These are phyloP conservation scores for Holothuria glaberrima DNA, from an alignment of 35 echinoderm and acorn worm genomes.

Conservation along the genomic window DNA sequence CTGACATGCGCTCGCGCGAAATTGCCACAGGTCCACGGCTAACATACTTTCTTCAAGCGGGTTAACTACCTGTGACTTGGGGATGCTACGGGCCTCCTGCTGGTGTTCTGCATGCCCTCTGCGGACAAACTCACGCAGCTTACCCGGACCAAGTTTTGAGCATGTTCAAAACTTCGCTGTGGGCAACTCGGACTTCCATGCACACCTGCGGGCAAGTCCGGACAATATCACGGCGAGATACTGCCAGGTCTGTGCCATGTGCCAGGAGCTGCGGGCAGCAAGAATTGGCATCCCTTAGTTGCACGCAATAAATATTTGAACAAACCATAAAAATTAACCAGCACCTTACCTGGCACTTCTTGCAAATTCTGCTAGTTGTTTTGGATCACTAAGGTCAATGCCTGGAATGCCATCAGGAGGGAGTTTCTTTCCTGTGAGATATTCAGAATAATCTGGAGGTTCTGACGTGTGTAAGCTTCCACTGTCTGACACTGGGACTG, in stretches of 20 bases:
- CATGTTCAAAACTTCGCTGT: too few relatives aligned
- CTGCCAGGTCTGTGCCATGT: not conserved
- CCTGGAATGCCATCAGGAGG: slow-evolving; percentile 97
- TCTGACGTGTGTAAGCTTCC: slow-evolving; percentile 47
- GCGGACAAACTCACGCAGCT: too few relatives aligned
- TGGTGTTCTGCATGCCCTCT: too few relatives aligned
- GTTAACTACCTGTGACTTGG: too few relatives aligned
- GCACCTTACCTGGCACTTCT: slow-evolving; percentile 67
- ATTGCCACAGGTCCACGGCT: too few relatives aligned
- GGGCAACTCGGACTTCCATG: too few relatives aligned
- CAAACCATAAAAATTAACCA: not conserved
- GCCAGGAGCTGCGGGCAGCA: not conserved
- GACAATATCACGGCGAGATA: not conserved
- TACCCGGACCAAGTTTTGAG: too few relatives aligned
- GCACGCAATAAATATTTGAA: not conserved
- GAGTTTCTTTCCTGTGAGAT: slow-evolving; percentile 97
- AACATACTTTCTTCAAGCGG: too few relatives aligned
- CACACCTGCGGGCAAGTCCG: not conserved
- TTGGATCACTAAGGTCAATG: slow-evolving; percentile 97
- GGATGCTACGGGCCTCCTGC: too few relatives aligned
- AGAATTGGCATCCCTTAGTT: not conserved
- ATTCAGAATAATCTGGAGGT: slow-evolving; percentile 97
- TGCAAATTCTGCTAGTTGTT: slow-evolving; percentile 99
- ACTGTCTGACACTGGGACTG: slow-evolving; percentile 59
- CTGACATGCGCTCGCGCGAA: too few relatives aligned